These are phyloP conservation scores for Paratilapia polleni DNA, from an alignment of 2,113 vertebrate genomes.

Conservation along the genomic window DNA sequence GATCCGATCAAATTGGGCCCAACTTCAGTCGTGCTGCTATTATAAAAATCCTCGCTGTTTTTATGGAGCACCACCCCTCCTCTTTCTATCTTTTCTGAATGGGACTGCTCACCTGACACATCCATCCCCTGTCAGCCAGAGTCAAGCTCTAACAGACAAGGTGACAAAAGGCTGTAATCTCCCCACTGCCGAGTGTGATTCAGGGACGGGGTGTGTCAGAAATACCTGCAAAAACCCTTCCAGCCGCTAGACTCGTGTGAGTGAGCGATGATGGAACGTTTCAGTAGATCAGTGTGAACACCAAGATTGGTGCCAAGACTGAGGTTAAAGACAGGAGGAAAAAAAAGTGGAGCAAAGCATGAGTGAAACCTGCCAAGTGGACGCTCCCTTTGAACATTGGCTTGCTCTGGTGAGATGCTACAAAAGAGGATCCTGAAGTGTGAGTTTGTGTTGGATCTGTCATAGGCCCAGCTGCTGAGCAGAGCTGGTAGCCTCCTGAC, in stretches of 20 bases:
- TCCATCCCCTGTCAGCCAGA: slow-evolving; percentile 64
- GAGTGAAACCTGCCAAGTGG: slow-evolving; percentile 57
- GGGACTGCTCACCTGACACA: slow-evolving; percentile 58
- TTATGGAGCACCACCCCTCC: background rate
- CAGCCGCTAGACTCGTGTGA: slow-evolving; percentile 63
- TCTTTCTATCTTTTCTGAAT: slow-evolving; percentile 43
- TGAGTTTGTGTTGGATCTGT: slow-evolving; percentile 62
- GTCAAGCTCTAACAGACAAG: slow-evolving; percentile 66
- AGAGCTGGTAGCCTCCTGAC: slow-evolving; percentile 57
- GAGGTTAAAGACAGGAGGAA: slow-evolving; percentile 16
- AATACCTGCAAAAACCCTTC: slow-evolving; percentile 71
- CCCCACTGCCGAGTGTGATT: slow-evolving; percentile 54
- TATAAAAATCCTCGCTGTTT: slow-evolving; percentile 25
- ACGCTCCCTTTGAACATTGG: slow-evolving; percentile 51
- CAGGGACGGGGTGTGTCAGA: slow-evolving; percentile 75
- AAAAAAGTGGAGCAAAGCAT: slow-evolving; percentile 41
- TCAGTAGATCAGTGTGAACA: slow-evolving; percentile 70
- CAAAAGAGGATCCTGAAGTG: slow-evolving; percentile 46
- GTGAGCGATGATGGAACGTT: slow-evolving; percentile 78
- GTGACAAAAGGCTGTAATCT: slow-evolving; percentile 81
- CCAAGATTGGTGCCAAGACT: slow-evolving; percentile 67
- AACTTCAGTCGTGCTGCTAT: slow-evolving; percentile 15
- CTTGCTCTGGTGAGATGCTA: slow-evolving; percentile 30
- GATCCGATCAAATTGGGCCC: background rate
- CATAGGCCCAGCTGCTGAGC: slow-evolving; percentile 55